These are phyloP conservation scores for Cirrhinus molitorella DNA, from an alignment of 2,797 vertebrate genomes.

Conservation along the genomic window DNA sequence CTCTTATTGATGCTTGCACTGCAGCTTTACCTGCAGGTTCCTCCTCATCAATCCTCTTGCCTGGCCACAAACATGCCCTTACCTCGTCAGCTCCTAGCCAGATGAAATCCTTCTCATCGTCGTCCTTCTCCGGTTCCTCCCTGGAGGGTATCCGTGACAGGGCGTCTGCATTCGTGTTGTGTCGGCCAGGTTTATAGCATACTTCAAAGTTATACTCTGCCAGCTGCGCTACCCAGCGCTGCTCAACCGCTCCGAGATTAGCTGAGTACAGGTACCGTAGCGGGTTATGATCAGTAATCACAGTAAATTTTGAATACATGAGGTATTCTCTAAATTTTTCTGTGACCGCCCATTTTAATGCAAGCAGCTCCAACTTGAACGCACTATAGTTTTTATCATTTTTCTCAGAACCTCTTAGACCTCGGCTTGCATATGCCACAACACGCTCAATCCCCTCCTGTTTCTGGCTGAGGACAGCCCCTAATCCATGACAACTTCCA, in stretches of 20 bases:
- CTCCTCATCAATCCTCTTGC: background rate
- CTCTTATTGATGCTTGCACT: background rate
- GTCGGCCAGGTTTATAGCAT: slow-evolving; percentile 10
- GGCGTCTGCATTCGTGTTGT: background rate
- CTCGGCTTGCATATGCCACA: slow-evolving; percentile 22
- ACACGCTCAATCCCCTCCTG: slow-evolving; percentile 31
- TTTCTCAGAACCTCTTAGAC: slow-evolving; percentile 11
- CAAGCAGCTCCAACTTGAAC: slow-evolving; percentile 38
- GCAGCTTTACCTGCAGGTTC: background rate
- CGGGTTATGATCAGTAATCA: background rate
- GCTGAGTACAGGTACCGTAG: background rate
- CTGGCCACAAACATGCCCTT: background rate
- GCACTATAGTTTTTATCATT: slow-evolving; percentile 52
- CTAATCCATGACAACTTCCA: slow-evolving; percentile 31
- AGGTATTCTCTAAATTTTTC: background rate
- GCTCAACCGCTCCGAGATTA: background rate
- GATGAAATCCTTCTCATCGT: background rate
- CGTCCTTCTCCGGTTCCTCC: background rate
- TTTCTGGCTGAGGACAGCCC: slow-evolving; percentile 45
- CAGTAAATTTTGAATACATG: background rate
- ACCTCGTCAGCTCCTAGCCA: background rate
- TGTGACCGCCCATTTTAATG: background rate
- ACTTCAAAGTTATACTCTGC: background rate
- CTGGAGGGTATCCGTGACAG: background rate
- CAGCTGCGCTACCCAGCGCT: background rate